Percentiles rank a stretch among this genome's conserved stretches.
Conservation (phyloP, 2,113 vertebrate genomes). For the Morphnarchus princeps region DNA sequence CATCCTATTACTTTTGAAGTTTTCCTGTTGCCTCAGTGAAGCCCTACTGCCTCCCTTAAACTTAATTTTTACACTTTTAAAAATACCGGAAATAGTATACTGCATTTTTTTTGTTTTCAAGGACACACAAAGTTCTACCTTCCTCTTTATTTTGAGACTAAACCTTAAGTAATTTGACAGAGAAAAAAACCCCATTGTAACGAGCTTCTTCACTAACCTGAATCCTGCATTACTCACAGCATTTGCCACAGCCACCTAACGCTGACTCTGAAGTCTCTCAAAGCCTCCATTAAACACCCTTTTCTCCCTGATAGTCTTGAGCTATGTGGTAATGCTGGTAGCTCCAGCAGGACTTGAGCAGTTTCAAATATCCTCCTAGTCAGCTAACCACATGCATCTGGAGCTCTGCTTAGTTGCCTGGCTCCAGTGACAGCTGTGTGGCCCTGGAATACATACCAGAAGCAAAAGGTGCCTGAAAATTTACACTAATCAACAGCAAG, state of each 20-base stretch:
- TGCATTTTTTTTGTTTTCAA: not conserved
- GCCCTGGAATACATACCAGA: not conserved
- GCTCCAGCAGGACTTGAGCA: not conserved
- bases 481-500: not conserved
- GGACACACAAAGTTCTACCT: not conserved
- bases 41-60: not conserved
- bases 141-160: not conserved
- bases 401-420: not conserved
- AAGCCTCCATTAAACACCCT: not conserved
- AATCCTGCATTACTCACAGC: not conserved
- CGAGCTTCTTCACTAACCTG: not conserved
- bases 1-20: not conserved
- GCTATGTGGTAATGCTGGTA: not conserved
- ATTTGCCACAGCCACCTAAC: not conserved
- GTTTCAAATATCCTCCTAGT: not conserved
- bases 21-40: not conserved
- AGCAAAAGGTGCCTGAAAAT: not conserved
- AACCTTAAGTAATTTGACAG: not conserved
- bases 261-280: not conserved
- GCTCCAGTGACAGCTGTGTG: not conserved
- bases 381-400: not conserved
- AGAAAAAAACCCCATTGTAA: fast-evolving
- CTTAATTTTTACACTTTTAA: not conserved
- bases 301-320: not conserved
- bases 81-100: not conserved